Percentiles rank a stretch among this genome's conserved stretches.
These are phyloP conservation scores for Verasper variegatus DNA, from an alignment of 2,113 vertebrate species.

Conservation along the genomic window DNA sequence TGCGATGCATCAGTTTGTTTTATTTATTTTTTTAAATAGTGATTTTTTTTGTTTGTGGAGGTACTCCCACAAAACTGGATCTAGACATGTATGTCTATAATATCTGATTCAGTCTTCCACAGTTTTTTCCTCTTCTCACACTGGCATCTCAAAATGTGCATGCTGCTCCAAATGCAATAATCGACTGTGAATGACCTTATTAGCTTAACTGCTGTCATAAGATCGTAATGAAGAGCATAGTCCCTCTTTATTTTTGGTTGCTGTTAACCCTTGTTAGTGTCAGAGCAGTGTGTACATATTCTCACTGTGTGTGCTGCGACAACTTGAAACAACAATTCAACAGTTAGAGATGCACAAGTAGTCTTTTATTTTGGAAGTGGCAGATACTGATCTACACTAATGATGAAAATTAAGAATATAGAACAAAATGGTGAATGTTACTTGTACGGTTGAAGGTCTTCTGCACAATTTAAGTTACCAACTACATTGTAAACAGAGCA, in stretches of 20 bases:
- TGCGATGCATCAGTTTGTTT: background rate
- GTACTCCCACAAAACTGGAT: background rate
- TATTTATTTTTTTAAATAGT: too few relatives aligned
- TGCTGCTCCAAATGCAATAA: slow-evolving; percentile 71
- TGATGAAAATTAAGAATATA: slow-evolving; percentile 3
- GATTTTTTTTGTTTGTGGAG: background rate
- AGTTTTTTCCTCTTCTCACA: background rate
- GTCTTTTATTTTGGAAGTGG: too few relatives aligned
- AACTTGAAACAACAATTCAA: slow-evolving; percentile 1
- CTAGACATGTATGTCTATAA: background rate
- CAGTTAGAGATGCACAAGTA: background rate
- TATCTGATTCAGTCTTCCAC: background rate
- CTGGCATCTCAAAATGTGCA: slow-evolving; percentile 44
- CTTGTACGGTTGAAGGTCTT: too few relatives aligned
- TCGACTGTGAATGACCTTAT: slow-evolving; percentile 57
- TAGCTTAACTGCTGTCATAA: slow-evolving; percentile 71
- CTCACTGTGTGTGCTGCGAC: slow-evolving; percentile 17
- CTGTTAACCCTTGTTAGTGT: slow-evolving; percentile 18
- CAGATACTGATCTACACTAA: background rate
- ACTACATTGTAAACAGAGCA: background rate
- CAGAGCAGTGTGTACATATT: slow-evolving; percentile 19
- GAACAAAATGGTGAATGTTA: too few relatives aligned
- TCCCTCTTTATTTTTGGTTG: slow-evolving; percentile 9
- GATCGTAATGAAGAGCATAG: slow-evolving; percentile 52
- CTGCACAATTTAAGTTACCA: too few relatives aligned